Base-by-base conservation (phyloP, 2,113 vertebrate species). In the Isichthys henryi region DNA sequence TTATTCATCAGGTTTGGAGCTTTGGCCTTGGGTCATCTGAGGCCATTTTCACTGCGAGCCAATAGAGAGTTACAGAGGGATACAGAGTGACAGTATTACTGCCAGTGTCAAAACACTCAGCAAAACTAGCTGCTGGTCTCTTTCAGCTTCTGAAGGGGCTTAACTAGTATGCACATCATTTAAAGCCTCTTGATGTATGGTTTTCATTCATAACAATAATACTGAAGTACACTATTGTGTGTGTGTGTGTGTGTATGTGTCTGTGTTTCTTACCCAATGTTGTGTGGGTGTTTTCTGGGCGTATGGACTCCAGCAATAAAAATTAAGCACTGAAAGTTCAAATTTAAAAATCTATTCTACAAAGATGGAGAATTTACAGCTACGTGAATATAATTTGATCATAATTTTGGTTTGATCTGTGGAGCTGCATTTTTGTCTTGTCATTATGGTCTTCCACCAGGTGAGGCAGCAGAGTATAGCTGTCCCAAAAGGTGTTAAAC, bases 1-100 rank as follows among this genome's bases (percentile, higher is more conserved):
- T 93, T 92, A 93, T 93, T 93, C 91, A 93, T 88, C 87, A 85
- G 90, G 43, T 35, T 88, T 80, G 85, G 89, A 88, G 90, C 91
- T 15, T 88, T 56, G 86, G 86, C n/a, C 27, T 87, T 50, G 31
- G 86, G 86, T 39, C 31, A 50, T 53, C 11, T 53, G 86, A 56
- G 86, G 49, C 50, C 49, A 19, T 56, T 87, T 93, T 93, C 88
- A 80, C 48, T 50, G 87, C 80, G 89, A 48, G 85, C 90, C 88
- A 46, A 13, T 58, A 56, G 46, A 88, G 31, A 6, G n/a, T 56
- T 39, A n/a, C n/a, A n/a, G n/a, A n/a, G 0, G 0, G 85, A 87
- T 50, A 53, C 77, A 83, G 62, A 31, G 66, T 15, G 17, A n/a
- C 43, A 52, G 58, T 74, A 11, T 35, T 35, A 21, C 46, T 45